phyloP scores from a whole-genome alignment of 2,797 vertebrate genomes.

The Coranthus polyacanthus region DNA sequence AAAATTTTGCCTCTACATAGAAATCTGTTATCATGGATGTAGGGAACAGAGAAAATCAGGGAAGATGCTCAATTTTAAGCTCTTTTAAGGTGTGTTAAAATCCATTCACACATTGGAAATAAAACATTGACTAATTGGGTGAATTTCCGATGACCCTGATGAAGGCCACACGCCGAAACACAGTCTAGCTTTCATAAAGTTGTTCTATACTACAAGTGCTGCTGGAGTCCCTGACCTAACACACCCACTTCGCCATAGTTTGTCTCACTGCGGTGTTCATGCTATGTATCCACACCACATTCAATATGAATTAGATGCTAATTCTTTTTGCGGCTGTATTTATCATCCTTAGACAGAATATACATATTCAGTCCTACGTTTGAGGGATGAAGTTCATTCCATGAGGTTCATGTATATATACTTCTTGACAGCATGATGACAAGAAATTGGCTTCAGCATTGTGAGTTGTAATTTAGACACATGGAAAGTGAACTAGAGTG shows the following conservation, averaged over 20 bases:
- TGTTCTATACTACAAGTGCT: too few species aligned
- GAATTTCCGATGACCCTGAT: too few species aligned
- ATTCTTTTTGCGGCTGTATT: neutral
- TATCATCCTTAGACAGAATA: neutral
- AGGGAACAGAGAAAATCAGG: too few species aligned
- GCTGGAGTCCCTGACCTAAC: too few species aligned
- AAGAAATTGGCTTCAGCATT: constrained; percentile 18
- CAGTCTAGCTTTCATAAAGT: too few species aligned
- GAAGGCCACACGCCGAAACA: too few species aligned
- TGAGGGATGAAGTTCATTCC: constrained; percentile 21
- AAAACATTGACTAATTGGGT: too few species aligned
- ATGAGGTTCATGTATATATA: neutral
- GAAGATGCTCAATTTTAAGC: too few species aligned
- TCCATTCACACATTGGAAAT: too few species aligned
- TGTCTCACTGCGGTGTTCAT: neutral
- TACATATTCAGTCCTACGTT: neutral
- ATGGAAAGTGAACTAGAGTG: constrained; percentile 16
- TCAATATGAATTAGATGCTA: neutral
- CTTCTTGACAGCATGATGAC: constrained; percentile 35
- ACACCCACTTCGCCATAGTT: neutral
- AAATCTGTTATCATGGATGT: too few species aligned
- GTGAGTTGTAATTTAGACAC: constrained; percentile 20
- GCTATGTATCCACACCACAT: neutral
- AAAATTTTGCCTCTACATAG: too few species aligned
- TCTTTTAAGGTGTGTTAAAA: too few species aligned